Percentiles rank a stretch among this genome's conserved stretches.
phyloP scores from a whole-genome alignment of 2,113 vertebrate genomes.

The Sapayoa aenigma region DNA sequence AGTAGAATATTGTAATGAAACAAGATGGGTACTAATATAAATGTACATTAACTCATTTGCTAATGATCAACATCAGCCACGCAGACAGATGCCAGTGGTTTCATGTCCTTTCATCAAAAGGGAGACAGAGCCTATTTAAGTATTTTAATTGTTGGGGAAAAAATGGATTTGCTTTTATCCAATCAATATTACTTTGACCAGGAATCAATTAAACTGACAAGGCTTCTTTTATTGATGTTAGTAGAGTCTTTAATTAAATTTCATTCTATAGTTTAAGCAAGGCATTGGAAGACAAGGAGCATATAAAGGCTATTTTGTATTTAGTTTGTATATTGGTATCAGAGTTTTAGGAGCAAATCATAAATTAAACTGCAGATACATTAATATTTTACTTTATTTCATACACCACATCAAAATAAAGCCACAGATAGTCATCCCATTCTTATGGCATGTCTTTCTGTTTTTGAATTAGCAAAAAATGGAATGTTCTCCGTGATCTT shows the following conservation, averaged over 20 bases:
- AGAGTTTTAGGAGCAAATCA: background rate
- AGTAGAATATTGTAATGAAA: conserved; percentile 48
- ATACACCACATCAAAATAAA: background rate
- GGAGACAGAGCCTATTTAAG: conserved; percentile 67
- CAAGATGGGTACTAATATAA: conserved; percentile 47
- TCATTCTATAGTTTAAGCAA: conserved; percentile 46
- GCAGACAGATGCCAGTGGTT: conserved; percentile 48
- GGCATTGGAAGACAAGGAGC: background rate
- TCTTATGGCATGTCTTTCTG: background rate
- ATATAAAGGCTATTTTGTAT: background rate
- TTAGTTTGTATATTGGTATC: background rate
- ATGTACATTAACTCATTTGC: conserved; percentile 68
- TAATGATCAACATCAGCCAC: conserved; percentile 66
- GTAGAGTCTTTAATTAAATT: conserved; percentile 75
- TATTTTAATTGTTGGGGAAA: conserved; percentile 76
- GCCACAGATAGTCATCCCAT: background rate
- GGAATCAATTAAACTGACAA: conserved; percentile 78
- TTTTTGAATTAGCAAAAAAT: background rate
- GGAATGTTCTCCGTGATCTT: background rate
- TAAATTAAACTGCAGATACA: background rate
- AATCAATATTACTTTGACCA: conserved; percentile 77
- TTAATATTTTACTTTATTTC: background rate
- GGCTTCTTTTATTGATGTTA: conserved; percentile 62
- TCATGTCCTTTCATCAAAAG: conserved; percentile 60
- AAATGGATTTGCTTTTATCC: conserved; percentile 80